Percentiles rank a stretch among this genome's conserved stretches.
phyloP scores from a whole-genome alignment of 1,140 invertebrate genomes.

The Zophobas morio region DNA sequence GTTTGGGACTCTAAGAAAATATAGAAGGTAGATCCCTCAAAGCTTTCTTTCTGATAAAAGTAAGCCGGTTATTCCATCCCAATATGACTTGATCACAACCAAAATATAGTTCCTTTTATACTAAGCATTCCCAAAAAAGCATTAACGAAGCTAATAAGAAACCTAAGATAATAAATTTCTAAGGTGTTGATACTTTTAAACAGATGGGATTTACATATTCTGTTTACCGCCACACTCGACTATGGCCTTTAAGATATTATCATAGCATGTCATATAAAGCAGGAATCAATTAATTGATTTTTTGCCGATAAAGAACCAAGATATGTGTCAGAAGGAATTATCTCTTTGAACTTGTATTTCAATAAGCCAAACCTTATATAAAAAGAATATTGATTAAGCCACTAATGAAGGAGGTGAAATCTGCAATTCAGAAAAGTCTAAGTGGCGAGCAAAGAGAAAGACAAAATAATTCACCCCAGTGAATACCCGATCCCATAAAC shows the following conservation, averaged over 20 bases:
- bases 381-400: constrained; percentile 1
- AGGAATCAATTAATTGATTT: background rate
- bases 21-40: too few relatives aligned
- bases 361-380: constrained; percentile 10
- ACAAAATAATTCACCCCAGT: constrained; percentile 6
- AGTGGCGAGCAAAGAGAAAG: constrained; percentile 3
- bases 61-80: too few relatives aligned
- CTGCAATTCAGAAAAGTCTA: constrained; percentile 28
- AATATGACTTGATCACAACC: too few relatives aligned
- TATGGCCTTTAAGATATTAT: background rate
- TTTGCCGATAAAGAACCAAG: background rate
- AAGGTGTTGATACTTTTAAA: background rate
- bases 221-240: background rate
- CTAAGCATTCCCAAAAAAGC: background rate
- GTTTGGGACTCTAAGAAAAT: too few relatives aligned
- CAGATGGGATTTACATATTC: background rate
- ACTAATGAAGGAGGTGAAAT: constrained; percentile 4
- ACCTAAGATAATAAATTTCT: background rate
- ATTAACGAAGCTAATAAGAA: background rate
- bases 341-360: background rate
- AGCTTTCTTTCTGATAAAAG: too few relatives aligned
- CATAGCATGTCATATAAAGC: background rate
- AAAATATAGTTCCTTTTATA: too few relatives aligned
- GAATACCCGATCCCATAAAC: constrained; percentile 1
- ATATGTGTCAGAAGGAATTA: background rate